Evolutionary conservation across 2,888 invertebrate genomes (phyloP), one percentile per base, ranked within the genome.

Genomic region (Asteroscopus sphinx): DNA sequence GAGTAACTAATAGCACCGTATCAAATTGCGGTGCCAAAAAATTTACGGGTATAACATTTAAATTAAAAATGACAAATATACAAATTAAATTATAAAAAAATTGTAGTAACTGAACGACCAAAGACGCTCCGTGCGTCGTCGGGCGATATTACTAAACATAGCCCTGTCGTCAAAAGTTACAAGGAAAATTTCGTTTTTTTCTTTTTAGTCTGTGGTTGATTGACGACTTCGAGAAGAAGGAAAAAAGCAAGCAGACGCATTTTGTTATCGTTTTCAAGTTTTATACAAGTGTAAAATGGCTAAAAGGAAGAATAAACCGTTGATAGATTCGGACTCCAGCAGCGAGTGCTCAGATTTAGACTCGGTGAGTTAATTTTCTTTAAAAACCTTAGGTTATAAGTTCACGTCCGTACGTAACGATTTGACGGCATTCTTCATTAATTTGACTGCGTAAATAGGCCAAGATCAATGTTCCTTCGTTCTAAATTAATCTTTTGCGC

Each of bases 311-410:
- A 97, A 96, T 88, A 97, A 97, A 86, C 96, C 97, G 35, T 92
- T 97, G 66, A 96, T 97, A 76, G 97, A 98, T 86, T 97, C 97
- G 16, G 97, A 97, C 87, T 96, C 96, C 57, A 97, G 97, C 88
- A 97, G 97, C 88, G 96, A 96, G 77, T 97, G 96, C 72, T 97
- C 97, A 48, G 98, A 98, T 93, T 94, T 97, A 82, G 97, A 98
- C 89, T 97, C 97, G 79, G 98, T 98, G 95, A 96, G 96, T 95
- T 65, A 73, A 57, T 74, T 77, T 75, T 73, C 47, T 66, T 53
- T 67, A 67, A 81, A 79, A 78, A 76, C 65, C 65, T 51, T 73
- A 81, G 81, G 80, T 82, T 84, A 78, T 81, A 88, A 82, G 85
- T 87, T 88, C 64, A 77, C 46, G 66, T 68, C 68, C 48, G 80